Conservation (phyloP, 2,113 vertebrate genomes). For the Chlamydotis undulata region DNA sequence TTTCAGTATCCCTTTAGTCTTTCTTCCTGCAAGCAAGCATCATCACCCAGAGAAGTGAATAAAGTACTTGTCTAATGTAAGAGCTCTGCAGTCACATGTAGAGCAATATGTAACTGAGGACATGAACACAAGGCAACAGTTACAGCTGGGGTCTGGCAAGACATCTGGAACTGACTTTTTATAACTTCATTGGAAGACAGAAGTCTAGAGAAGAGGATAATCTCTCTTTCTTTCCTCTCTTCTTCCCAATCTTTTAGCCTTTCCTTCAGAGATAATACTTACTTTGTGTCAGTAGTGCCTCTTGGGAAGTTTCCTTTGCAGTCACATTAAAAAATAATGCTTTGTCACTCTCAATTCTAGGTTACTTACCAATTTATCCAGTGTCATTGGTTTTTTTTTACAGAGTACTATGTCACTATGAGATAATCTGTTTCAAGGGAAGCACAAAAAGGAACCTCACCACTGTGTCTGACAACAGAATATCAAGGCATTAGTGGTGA, state of each 20-base stretch:
- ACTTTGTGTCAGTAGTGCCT: background rate
- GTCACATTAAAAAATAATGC: background rate
- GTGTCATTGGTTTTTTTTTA: background rate
- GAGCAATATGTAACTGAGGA: background rate
- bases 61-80: background rate
- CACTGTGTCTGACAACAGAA: background rate
- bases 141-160: background rate
- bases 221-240: background rate
- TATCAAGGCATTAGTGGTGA: background rate
- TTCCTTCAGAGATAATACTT: background rate
- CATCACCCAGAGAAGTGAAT: background rate
- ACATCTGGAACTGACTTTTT: background rate
- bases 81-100: background rate
- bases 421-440: background rate
- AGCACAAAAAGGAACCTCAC: background rate
- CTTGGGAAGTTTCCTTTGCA: background rate
- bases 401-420: background rate
- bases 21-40: background rate
- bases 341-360: background rate
- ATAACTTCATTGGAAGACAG: background rate
- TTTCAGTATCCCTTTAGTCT: background rate
- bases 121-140: background rate
- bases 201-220: background rate
- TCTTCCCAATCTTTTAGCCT: background rate
- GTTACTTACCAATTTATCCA: background rate